Base-by-base conservation (phyloP, 2,888 invertebrate species). In the Entomobrya proxima region DNA sequence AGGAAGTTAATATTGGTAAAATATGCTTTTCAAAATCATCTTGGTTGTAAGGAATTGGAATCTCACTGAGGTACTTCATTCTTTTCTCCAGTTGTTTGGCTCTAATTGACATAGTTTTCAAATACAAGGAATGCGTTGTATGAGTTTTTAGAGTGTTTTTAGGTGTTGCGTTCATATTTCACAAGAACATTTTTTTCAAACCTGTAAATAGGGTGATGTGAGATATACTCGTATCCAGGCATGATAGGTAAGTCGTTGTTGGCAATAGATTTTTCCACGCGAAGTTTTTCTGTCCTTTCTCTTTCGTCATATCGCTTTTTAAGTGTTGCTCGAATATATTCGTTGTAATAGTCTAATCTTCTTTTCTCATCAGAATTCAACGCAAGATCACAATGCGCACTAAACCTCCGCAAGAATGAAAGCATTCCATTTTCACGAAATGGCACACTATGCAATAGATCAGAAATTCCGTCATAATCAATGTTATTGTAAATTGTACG, bases 141-240 rank as follows among this genome's bases (percentile, higher is more conserved):
- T 7, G 2, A 44, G 32, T 64, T 69, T 3, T 37, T 21, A 50
- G 40, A 37, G n/a, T 24, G 32, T 44, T 2, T 61, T 64, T 47
- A n/a, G n/a, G n/a, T n/a, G n/a, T n/a, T n/a, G n/a, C n/a, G n/a
- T n/a, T n/a, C n/a, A n/a, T n/a, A n/a, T n/a, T n/a, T n/a, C n/a
- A n/a, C n/a, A n/a, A n/a, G n/a, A n/a, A n/a, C n/a, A n/a, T n/a
- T 50, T 47, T 15, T 47, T 6, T 55, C 77, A 76, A 77, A 85
- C 87, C 37, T 85, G 64, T 55, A 87, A 32, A 81, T 24, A 11
- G 87, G 87, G 58, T 77, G 37, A 24, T 85, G 13, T 18, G 75
- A 24, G 18, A 87, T 55, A 37, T 77, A 24, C 32, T 79, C 79
- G 32, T 67, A 84, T 40, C 78, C 87, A 21, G 77, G 78, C 44